Base-by-base conservation (phyloP, 2,888 invertebrate species). In the Formica aserva region DNA sequence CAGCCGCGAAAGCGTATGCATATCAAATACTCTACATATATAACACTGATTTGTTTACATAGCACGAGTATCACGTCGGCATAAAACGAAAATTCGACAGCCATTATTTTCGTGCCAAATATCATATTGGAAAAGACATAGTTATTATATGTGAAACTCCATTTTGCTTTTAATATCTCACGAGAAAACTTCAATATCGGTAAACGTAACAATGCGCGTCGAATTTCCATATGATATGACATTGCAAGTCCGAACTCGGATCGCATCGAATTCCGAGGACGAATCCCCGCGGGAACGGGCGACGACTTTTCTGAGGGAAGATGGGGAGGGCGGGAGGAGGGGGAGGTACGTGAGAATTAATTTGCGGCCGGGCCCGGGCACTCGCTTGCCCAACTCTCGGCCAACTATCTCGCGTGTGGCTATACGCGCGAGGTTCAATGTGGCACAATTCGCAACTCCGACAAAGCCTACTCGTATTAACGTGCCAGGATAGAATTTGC, bases 401-500 rank as follows among this genome's bases (percentile, higher is more conserved):
- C 45, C 69, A 81, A 75, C 63, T 81, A 75, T 74, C 35, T 74
- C 35, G 81, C 38, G 48, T n/a, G 75, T 45, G 75, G 63, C n/a
- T 52, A 29, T 63, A 72, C 55, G 52, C 52, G 62, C 48, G 52
- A 29, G 60, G 63, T 48, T 74, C 63, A 55, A 76, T 81, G 75
- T 72, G 29, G 74, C 63, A 75, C 76, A 63, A 75, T 67, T 87
- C 66, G 80, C 84, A 87, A 87, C 80, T 87, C 55, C 62, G 62
- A 35, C 60, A 32, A 62, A 84, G 85, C 85, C 88, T 85, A 87
- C 86, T 89, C 89, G 88, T 91, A 90, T 91, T 91, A 91, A 91
- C 89, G 91, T 88, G 83, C 86, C 81, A 74, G 89, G 86, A 92
- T 92, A 92, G 91, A 93, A 93, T 93, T 91, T 91, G 91, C 92